Conservation (phyloP, 2,113 vertebrate species). For the Prietella phreatophila region DNA sequence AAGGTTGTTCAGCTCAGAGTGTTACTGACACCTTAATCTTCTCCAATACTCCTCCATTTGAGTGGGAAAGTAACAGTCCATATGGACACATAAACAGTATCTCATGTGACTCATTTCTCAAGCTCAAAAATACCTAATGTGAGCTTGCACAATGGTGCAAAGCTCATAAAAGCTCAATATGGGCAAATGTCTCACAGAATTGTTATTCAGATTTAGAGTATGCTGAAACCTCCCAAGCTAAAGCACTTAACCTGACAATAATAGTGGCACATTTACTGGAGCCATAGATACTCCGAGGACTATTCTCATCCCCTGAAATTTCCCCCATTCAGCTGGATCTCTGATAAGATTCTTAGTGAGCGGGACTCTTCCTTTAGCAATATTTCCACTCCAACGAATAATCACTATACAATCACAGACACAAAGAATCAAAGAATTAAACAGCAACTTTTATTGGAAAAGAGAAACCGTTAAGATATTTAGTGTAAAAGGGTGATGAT, state of each 20-base stretch:
- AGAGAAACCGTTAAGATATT: constrained; percentile 25
- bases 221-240: constrained; percentile 28
- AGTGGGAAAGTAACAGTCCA: constrained; percentile 8
- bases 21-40: neutral
- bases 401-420: neutral
- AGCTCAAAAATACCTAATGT: constrained; percentile 33
- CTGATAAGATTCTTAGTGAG: constrained; percentile 20
- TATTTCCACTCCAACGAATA: neutral
- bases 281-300: constrained; percentile 27
- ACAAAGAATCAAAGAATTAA: neutral
- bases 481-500: constrained; percentile 24
- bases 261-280: constrained; percentile 21
- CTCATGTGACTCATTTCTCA: constrained; percentile 45
- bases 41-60: constrained; percentile 2
- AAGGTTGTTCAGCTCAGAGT: neutral
- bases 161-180: constrained; percentile 54
- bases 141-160: constrained; percentile 32
- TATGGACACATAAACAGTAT: constrained; percentile 44
- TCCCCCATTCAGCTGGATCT: constrained; percentile 23
- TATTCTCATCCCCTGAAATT: constrained; percentile 28
- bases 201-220: constrained; percentile 44
- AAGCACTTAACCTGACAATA: constrained; percentile 27
- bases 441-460: constrained; percentile 12
- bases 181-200: constrained; percentile 39
- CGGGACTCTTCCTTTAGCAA: neutral